Conservation (phyloP, 2,797 vertebrate species). For the Etheostoma perlongum region DNA sequence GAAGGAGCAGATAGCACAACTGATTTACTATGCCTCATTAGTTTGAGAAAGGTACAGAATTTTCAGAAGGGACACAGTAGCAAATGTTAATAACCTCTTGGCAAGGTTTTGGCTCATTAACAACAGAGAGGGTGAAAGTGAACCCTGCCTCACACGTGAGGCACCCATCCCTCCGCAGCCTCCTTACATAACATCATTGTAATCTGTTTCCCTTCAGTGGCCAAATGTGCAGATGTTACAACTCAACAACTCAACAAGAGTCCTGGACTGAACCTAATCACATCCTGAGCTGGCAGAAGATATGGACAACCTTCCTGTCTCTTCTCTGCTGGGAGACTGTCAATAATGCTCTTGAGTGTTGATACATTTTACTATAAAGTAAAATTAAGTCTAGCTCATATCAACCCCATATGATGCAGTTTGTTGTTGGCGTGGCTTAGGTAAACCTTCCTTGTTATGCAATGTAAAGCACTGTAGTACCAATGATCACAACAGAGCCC, state of each 20-base stretch:
- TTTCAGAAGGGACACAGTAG: slow-evolving; percentile 9
- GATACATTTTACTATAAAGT: neutral
- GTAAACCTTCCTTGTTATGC: neutral
- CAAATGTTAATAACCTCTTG: slow-evolving; percentile 43
- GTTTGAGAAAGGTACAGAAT: slow-evolving; percentile 17
- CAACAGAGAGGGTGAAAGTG: slow-evolving; percentile 68
- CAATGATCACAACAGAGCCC: neutral
- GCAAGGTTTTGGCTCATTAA: slow-evolving; percentile 59
- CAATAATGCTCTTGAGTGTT: slow-evolving; percentile 13
- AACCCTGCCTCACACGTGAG: slow-evolving; percentile 56
- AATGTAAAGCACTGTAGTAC: neutral
- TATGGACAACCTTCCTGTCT: slow-evolving; percentile 39
- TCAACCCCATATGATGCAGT: neutral
- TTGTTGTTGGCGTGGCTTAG: neutral
- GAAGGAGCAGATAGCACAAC: neutral
- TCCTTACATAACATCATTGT: slow-evolving; percentile 61
- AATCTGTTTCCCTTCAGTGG: slow-evolving; percentile 68
- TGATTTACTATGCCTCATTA: slow-evolving; percentile 12
- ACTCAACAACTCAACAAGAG: slow-evolving; percentile 66
- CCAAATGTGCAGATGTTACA: slow-evolving; percentile 73
- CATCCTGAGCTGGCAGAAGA: slow-evolving; percentile 49
- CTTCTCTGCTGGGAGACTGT: slow-evolving; percentile 14
- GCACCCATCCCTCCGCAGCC: slow-evolving; percentile 67
- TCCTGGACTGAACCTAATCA: slow-evolving; percentile 58
- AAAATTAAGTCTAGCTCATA: slow-evolving; percentile 3